Evolutionary conservation across 64 coral and sea anemone species (phyloP), one percentile per base, ranked within the genome.

Genomic region (Porites australiensis): DNA sequence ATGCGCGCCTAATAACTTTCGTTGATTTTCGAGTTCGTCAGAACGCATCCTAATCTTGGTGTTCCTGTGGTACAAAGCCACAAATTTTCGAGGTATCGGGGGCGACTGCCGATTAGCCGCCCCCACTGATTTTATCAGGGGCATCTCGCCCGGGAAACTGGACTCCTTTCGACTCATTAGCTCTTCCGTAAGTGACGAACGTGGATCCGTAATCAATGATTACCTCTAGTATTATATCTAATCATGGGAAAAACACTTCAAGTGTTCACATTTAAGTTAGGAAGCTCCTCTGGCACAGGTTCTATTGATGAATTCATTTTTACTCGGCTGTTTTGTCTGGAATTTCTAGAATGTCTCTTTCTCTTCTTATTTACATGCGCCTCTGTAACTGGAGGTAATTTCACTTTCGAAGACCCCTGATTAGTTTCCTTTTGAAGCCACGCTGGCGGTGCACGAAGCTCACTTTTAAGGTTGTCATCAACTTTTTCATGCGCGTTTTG

Each of bases 341-440:
- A 19, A 45, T 51, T 84, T 50, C 64, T 52, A 7, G 48, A 50
- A 3, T 23, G 15, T 13, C 64, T 64, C 44, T 84, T 84, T 51
- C 62, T 66, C 4, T 68, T 84, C 10, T 44, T 50, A 50, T 59
- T 80, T 43, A 18, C 44, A 18, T 15, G 62, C 47, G 46, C 27
- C 27, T 37, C 18, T 4, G 81, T 66, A 13, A 84, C 81, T 4
- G 81, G 81, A 51, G 81, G 81, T 6, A 84, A 52, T 63, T 84
- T 84, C 3, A 84, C 46, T 68, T 21, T 67, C 10, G 61, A n/a
- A 51, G 81, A 12, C 63, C 81, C 81, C 23, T 48, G 62, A 11
- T 3, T 46, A 46, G 44, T 47, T n/a, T 68, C 19, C 58, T 51
- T 49, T 6, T 16, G 6, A 84, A 84, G 81, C 81, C 81, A 84